Evolutionary conservation across 2,888 invertebrate species (phyloP).

Genomic region (Drosophila paranaensis): DNA sequence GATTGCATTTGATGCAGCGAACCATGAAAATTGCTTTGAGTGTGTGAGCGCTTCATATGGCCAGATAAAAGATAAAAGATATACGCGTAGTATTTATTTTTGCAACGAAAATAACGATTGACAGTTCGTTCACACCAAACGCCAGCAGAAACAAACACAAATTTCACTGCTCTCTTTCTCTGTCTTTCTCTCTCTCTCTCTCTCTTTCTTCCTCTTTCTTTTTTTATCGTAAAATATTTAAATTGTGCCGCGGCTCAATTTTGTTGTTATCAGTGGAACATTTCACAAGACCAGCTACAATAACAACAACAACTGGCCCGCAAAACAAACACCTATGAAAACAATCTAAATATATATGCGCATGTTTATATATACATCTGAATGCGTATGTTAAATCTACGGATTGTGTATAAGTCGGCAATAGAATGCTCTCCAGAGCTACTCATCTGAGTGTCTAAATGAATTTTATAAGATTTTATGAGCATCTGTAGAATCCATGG

Average conservation of each 20-base stretch:
- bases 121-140: slow-evolving; percentile 77
- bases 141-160: slow-evolving; percentile 40
- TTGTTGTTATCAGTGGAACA: slow-evolving; percentile 63
- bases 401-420: slow-evolving; percentile 27
- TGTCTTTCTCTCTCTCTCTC: not conserved
- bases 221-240: slow-evolving; percentile 70
- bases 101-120: slow-evolving; percentile 51
- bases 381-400: slow-evolving; percentile 16
- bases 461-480: not conserved
- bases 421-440: slow-evolving; percentile 30
- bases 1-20: slow-evolving; percentile 38
- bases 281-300: slow-evolving; percentile 58
- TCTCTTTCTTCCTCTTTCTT: not conserved
- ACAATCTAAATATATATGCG: slow-evolving; percentile 39
- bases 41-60: not conserved
- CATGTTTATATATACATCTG: not conserved
- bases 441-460: slow-evolving; percentile 1
- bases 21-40: slow-evolving; percentile 31
- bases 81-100: slow-evolving; percentile 54
- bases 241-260: slow-evolving; percentile 52
- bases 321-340: slow-evolving; percentile 64
- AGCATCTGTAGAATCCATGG: not conserved
- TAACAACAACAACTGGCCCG: slow-evolving; percentile 27
- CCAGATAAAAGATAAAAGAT: slow-evolving; percentile 47
- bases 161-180: slow-evolving; percentile 17